Conservation (phyloP, 2,888 invertebrate genomes). For the Micropterix aruncella region DNA sequence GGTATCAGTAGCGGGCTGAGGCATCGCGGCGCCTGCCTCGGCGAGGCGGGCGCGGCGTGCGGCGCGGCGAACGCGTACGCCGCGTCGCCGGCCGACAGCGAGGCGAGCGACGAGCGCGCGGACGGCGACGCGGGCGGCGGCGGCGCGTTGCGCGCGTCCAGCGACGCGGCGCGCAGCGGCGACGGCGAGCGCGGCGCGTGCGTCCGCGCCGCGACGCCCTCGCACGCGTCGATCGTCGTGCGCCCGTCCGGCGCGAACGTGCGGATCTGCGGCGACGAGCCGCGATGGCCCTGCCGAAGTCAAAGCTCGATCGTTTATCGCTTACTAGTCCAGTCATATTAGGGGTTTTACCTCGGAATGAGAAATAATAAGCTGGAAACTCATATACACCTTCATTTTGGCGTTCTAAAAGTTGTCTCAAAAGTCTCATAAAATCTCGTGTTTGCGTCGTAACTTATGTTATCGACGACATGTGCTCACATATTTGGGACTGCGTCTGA, state of each 20-base stretch:
- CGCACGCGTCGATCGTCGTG: conserved; percentile 35
- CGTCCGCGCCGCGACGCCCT: conserved; percentile 46
- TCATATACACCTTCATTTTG: no score
- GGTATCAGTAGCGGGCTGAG: conserved; percentile 68
- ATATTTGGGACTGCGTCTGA: background rate
- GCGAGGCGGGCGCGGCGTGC: conserved; percentile 28
- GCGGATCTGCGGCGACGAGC: conserved; percentile 72
- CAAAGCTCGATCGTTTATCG: background rate
- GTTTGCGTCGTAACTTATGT: background rate
- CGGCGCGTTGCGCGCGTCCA: conserved; percentile 55
- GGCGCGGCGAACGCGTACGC: conserved; percentile 16
- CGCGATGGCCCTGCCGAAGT: conserved; percentile 50
- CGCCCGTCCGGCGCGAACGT: conserved; percentile 74
- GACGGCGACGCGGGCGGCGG: conserved; percentile 46
- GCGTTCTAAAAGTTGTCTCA: no score
- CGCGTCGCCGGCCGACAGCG: conserved; percentile 38
- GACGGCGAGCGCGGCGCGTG: conserved; percentile 56
- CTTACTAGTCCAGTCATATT: no score
- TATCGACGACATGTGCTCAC: background rate
- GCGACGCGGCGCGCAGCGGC: conserved; percentile 62
- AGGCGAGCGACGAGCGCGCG: conserved; percentile 59
- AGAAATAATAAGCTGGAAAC: no score
- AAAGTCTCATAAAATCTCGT: no score
- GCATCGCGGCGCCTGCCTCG: conserved; percentile 42
- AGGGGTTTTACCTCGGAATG: no score